Percentiles rank a stretch among this genome's conserved stretches.
Evolutionary conservation across 2,797 vertebrate genomes (phyloP).

Genomic region (Rhinella marina): DNA sequence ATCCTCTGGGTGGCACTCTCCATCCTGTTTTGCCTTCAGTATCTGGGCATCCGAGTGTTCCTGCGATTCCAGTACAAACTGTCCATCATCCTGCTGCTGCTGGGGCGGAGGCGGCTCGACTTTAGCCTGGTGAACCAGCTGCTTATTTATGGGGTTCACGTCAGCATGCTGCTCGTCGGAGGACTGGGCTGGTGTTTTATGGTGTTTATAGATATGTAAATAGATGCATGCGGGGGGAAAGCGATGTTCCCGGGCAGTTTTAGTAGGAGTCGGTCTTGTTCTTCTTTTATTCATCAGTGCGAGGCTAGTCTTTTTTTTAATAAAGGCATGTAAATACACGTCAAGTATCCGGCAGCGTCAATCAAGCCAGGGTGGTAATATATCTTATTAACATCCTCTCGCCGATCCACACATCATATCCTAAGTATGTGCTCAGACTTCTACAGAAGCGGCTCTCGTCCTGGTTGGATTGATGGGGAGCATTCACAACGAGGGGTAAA

Average conservation of each 20-base stretch:
- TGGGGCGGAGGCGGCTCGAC: constrained; percentile 91
- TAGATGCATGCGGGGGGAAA: constrained; percentile 67
- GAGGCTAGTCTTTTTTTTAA: constrained; percentile 53
- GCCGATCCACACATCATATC: neutral
- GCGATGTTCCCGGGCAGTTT: constrained; percentile 43
- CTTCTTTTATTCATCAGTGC: constrained; percentile 65
- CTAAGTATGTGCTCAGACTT: neutral
- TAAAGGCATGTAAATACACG: constrained; percentile 51
- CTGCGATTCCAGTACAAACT: constrained; percentile 97
- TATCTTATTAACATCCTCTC: neutral
- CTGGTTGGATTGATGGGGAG: neutral
- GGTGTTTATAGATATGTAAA: constrained; percentile 98
- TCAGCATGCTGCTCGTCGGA: constrained; percentile 96
- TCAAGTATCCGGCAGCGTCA: neutral
- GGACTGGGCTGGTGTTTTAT: constrained; percentile 98
- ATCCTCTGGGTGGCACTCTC: constrained; percentile 95
- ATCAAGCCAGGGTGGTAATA: constrained; percentile 4
- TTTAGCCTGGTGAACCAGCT: constrained; percentile 92
- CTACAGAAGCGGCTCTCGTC: neutral
- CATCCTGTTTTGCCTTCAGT: constrained; percentile 90
- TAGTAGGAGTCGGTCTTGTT: constrained; percentile 28
- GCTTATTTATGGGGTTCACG: constrained; percentile 93
- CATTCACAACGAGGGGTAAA: neutral
- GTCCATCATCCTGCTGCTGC: constrained; percentile 89
- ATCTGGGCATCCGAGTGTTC: constrained; percentile 87